A percentile compares a stretch with the other conserved stretches of the same genome.
These are phyloP conservation scores for Emydoidea blandingii DNA, from an alignment of 2,797 vertebrate genomes.

Conservation along the genomic window DNA sequence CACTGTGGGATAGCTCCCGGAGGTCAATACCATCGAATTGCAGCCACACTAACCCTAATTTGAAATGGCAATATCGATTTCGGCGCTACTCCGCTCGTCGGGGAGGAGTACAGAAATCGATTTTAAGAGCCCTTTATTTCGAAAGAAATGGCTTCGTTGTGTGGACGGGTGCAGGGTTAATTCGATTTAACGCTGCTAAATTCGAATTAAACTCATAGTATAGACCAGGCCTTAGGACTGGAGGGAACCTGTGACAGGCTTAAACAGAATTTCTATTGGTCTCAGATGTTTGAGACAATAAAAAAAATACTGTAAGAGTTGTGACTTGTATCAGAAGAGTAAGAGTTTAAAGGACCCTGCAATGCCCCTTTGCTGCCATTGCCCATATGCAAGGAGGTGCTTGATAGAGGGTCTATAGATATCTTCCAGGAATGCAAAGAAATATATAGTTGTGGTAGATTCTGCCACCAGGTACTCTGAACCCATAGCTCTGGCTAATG, in stretches of 20 bases:
- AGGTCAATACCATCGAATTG: no score
- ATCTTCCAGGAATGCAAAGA: not conserved
- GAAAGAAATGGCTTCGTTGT: no score
- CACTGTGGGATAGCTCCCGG: no score
- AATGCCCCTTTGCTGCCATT: not conserved
- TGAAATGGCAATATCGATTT: no score
- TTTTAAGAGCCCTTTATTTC: no score
- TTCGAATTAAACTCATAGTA: no score
- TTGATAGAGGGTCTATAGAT: not conserved
- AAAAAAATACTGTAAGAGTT: not conserved
- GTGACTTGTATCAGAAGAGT: not conserved
- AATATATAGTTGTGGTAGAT: not conserved
- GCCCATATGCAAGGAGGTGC: not conserved
- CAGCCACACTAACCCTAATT: no score
- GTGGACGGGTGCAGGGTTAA: no score
- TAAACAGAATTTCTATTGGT: not conserved
- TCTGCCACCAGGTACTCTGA: not conserved
- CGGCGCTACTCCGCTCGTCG: no score
- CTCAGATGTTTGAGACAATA: not conserved
- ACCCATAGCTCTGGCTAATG: not conserved
- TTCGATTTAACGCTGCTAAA: no score
- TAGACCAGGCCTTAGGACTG: not conserved
- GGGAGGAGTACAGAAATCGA: no score
- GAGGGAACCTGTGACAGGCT: not conserved
- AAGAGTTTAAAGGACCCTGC: not conserved